These are phyloP conservation scores for Harpalus rufipes DNA, from an alignment of 2,888 invertebrate species.

Conservation along the genomic window DNA sequence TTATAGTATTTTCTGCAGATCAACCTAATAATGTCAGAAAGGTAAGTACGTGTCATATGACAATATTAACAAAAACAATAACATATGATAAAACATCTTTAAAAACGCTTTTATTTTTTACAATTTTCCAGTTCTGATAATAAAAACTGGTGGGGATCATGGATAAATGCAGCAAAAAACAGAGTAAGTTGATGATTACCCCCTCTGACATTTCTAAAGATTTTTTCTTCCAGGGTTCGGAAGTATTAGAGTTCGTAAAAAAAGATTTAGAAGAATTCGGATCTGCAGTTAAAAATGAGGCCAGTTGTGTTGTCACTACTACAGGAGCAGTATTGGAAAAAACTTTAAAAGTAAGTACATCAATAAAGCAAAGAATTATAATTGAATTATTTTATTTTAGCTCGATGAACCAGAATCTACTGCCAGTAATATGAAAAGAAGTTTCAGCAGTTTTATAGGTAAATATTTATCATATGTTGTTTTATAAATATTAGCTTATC, in stretches of 20 bases:
- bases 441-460: conserved; percentile 85
- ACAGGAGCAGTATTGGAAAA: conserved; percentile 85
- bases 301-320: conserved; percentile 82
- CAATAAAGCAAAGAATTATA: background rate
- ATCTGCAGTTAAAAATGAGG: conserved; percentile 85
- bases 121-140: conserved; percentile 71
- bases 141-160: conserved; percentile 76
- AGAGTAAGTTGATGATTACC: conserved; percentile 72
- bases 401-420: conserved; percentile 86
- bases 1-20: conserved; percentile 32
- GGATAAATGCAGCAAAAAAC: conserved; percentile 76
- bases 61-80: conserved; percentile 65
- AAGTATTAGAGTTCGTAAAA: conserved; percentile 87
- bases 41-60: conserved; percentile 69
- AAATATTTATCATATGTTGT: conserved; percentile 65
- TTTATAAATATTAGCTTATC: conserved; percentile 44
- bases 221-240: conserved; percentile 81
- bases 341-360: conserved; percentile 81
- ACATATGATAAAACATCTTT: conserved; percentile 53
- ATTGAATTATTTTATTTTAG: conserved; percentile 76
- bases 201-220: conserved; percentile 12
- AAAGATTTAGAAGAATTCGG: conserved; percentile 88
- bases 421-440: conserved; percentile 85
- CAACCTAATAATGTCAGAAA: conserved; percentile 70
- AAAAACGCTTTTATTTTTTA: conserved; percentile 48